These are phyloP conservation scores for Gymnocephalus cernua DNA, from an alignment of 2,113 vertebrate genomes.

Conservation along the genomic window DNA sequence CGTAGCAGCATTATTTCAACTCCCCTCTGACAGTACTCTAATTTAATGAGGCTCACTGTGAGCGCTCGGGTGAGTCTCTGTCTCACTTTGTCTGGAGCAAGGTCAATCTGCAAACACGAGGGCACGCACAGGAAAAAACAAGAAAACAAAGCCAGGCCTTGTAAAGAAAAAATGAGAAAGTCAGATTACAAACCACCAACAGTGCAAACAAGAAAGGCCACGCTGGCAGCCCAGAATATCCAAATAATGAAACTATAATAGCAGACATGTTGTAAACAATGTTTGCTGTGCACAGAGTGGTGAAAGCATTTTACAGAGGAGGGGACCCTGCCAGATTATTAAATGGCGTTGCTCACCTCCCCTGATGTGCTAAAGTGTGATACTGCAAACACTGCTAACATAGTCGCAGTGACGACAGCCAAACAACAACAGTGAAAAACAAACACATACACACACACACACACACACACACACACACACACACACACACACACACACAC, in stretches of 20 bases:
- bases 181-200: constrained; percentile 65
- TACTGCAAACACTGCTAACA: constrained; percentile 66
- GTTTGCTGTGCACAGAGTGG: constrained; percentile 45
- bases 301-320: constrained; percentile 58
- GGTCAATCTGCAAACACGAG: constrained; percentile 75
- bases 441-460: constrained; percentile 34
- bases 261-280: constrained; percentile 62
- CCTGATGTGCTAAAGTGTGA: constrained; percentile 70
- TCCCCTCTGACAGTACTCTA: constrained; percentile 73
- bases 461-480: constrained; percentile 29
- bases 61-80: constrained; percentile 58
- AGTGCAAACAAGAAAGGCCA: constrained; percentile 65
- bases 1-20: constrained; percentile 66
- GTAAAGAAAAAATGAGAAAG: constrained; percentile 40
- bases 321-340: constrained; percentile 59
- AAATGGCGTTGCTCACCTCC: constrained; percentile 65
- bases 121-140: constrained; percentile 61
- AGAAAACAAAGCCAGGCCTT: constrained; percentile 58
- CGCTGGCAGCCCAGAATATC: constrained; percentile 53
- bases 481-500: constrained; percentile 35
- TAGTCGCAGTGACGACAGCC: constrained; percentile 42
- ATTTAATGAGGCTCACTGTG: constrained; percentile 75
- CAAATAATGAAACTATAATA: constrained; percentile 68
- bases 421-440: constrained; percentile 19
- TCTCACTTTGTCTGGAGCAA: constrained; percentile 76